Base-by-base conservation (phyloP, 2,888 invertebrate species). In the Chrysolina oricalcia region DNA sequence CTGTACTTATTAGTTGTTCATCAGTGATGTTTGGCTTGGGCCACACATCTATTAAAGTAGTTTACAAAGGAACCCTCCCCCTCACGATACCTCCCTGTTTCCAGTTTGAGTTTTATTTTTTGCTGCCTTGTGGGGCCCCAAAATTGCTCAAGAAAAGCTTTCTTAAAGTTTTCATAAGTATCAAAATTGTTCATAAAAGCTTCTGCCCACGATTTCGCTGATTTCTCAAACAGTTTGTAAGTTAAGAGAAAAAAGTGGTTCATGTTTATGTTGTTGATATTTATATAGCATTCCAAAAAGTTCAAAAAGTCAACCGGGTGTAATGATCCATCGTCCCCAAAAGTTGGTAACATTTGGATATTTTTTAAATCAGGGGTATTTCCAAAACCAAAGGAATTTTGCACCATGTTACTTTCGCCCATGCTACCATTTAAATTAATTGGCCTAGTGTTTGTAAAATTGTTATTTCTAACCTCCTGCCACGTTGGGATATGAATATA, bases 91-190 rank as follows among this genome's bases (percentile, higher is more conserved):
- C 11, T 43, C 13, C 13, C 43, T 9, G 43, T 43, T 43, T 43
- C 43, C 11, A 43, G 43, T 19, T 59, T 59, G 13, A 59, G 11
- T 23, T 23, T 59, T 5, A 59, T 59, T 59, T 21, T 59, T 21
- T 59, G 23, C 13, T 59, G 59, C 13, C 59, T 59, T 4, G 17
- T 59, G 2, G 10, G 4, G 15, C 5, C 9, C 10, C 4, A 59
- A 59, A 59, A 59, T 59, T n/a, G n/a, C 2, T 59, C 59, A 11
- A 59, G 11, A 19, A 59, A 59, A 59, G n/a, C 11, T 6, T 59
- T 59, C 6, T 59, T 21, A 15, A 1, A 27, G 5, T 27, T 27
- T 27, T 2, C 27, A 27, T 27, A 27, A 3, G 27, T 27, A 27
- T 27, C 27, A 27, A 59, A 59, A 59, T 19, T 43, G 9, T 43